Conservation (phyloP, 37 sponge, comb jelly and placozoan genomes). For the Aphrocallistes beatrix region DNA sequence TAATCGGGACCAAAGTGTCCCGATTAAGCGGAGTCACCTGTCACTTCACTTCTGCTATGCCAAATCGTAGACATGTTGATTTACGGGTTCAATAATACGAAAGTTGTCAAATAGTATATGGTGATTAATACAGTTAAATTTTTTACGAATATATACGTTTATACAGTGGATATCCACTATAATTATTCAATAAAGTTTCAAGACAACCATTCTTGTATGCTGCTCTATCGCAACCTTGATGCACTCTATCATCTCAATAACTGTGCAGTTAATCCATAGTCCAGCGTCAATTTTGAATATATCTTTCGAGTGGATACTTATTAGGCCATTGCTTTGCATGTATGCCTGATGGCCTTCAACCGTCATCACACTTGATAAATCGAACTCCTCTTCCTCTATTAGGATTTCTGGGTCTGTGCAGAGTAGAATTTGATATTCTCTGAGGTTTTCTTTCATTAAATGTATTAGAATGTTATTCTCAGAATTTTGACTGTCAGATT, state of each 20-base stretch:
- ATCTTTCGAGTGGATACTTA: background rate
- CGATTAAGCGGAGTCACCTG: too few relatives aligned
- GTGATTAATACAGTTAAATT: too few relatives aligned
- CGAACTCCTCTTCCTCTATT: background rate
- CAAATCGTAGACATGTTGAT: too few relatives aligned
- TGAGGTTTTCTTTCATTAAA: background rate
- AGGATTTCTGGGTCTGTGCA: background rate
- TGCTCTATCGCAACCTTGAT: background rate
- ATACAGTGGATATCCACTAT: too few relatives aligned
- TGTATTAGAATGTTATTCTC: background rate
- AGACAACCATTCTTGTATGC: background rate
- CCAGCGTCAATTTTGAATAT: background rate
- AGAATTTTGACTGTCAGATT: background rate
- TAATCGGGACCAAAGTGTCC: too few relatives aligned
- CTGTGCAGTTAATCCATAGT: background rate
- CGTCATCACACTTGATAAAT: background rate
- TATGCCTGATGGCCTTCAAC: constrained; percentile 1
- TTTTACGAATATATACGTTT: too few relatives aligned
- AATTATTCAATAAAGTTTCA: background rate
- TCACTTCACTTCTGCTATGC: too few relatives aligned
- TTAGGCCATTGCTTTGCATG: background rate
- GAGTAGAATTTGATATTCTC: background rate
- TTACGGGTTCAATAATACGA: too few relatives aligned
- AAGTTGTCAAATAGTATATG: too few relatives aligned
- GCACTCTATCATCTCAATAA: background rate